Evolutionary conservation across 2,888 invertebrate species (phyloP).

Genomic region (Metellina segmentata): DNA sequence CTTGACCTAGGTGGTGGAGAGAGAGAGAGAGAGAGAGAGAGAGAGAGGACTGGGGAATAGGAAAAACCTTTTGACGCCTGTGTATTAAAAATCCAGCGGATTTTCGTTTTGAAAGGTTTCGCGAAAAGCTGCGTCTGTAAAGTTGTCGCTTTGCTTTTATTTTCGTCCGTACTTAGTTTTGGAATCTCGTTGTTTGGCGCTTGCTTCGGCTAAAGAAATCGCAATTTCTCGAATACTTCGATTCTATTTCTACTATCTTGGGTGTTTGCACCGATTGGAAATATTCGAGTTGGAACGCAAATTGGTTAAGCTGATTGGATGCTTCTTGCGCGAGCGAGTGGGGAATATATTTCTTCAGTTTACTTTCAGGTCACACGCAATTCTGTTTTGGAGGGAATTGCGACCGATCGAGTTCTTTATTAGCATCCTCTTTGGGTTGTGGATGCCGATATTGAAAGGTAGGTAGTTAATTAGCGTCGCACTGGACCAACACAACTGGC

Average conservation of each 20-base stretch:
- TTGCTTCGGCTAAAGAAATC: neutral
- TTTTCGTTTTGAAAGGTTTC: constrained; percentile 39
- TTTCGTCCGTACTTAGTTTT: neutral
- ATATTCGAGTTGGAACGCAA: neutral
- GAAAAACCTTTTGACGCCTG: constrained; percentile 23
- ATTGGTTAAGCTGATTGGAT: neutral
- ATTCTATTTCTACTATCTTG: neutral
- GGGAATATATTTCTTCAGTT: no score
- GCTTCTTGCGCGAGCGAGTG: no score
- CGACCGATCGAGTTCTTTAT: no score
- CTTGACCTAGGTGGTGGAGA: no score
- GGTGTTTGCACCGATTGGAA: neutral
- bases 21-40: no score
- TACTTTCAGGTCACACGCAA: no score
- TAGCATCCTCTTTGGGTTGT: no score
- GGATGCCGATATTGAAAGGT: no score
- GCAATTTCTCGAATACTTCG: neutral
- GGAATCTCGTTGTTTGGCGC: neutral
- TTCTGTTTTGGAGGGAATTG: no score
- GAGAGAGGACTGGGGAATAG: constrained; percentile 36
- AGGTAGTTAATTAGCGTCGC: no score
- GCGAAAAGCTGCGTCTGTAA: neutral
- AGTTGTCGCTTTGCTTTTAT: constrained; percentile 14
- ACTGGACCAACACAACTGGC: no score
- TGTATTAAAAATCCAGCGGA: constrained; percentile 22